A percentile compares a stretch with the other conserved stretches of the same genome.
These are phyloP conservation scores for Falco punctatus DNA, from an alignment of 2,113 vertebrate species.

Conservation along the genomic window DNA sequence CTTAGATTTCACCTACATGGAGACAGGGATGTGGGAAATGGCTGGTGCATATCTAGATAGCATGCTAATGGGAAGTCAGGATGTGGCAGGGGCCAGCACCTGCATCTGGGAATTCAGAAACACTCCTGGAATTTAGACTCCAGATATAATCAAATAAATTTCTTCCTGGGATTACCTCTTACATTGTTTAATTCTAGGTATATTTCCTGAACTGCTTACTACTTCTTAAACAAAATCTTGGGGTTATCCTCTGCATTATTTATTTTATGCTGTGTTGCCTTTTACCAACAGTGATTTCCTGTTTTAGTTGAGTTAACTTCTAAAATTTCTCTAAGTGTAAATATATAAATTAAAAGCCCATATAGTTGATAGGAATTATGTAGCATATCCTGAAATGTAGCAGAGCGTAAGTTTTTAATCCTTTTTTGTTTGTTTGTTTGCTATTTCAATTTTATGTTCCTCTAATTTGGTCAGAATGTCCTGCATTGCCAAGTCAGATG, in stretches of 20 bases:
- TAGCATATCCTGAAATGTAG: neutral
- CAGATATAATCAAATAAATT: neutral
- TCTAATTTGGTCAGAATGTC: neutral
- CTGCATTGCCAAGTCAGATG: neutral
- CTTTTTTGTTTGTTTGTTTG: neutral
- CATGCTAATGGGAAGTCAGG: neutral
- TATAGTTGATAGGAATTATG: neutral
- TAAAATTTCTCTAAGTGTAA: neutral
- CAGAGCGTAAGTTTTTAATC: neutral
- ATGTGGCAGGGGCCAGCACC: neutral
- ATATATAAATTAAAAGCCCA: neutral
- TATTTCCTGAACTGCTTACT: neutral
- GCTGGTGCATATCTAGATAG: neutral
- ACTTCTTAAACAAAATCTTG: neutral
- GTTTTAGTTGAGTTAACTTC: neutral
- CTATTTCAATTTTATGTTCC: neutral
- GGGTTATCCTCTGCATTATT: neutral
- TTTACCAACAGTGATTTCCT: neutral
- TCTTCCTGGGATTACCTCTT: neutral
- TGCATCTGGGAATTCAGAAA: neutral
- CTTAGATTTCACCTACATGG: conserved; percentile 40
- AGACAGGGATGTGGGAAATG: neutral
- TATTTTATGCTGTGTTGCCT: neutral
- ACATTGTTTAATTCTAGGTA: neutral
- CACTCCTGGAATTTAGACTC: neutral